A percentile compares a stretch with the other conserved stretches of the same genome.
These are phyloP conservation scores for Cryptocephalus primarius DNA, from an alignment of 2,888 invertebrate species.

Conservation along the genomic window DNA sequence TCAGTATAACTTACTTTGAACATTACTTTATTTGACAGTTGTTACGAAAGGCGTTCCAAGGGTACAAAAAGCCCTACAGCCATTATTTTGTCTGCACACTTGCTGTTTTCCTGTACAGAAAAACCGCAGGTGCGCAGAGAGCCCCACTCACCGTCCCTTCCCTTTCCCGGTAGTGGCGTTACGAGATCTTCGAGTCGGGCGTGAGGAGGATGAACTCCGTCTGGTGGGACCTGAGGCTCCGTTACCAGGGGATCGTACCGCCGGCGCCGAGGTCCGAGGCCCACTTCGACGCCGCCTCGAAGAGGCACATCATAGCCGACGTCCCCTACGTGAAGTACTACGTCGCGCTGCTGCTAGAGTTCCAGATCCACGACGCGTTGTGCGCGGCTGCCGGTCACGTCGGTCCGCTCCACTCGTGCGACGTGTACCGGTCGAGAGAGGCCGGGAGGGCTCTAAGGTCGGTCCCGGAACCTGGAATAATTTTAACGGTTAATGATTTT, in stretches of 20 bases:
- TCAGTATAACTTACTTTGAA: slow-evolving; percentile 25
- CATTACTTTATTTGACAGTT: no score
- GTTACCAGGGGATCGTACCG: slow-evolving; percentile 65
- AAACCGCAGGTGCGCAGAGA: no score
- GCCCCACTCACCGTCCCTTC: no score
- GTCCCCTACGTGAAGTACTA: slow-evolving; percentile 67
- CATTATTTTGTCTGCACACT: no score
- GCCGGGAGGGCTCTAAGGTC: slow-evolving; percentile 69
- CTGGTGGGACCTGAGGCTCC: slow-evolving; percentile 66
- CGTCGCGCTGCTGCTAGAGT: slow-evolving; percentile 70
- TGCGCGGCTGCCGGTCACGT: slow-evolving; percentile 61
- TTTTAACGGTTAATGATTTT: neutral
- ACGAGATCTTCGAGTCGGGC: slow-evolving; percentile 67
- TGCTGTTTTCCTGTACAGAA: no score
- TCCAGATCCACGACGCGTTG: slow-evolving; percentile 72
- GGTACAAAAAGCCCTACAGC: no score
- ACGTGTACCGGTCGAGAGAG: slow-evolving; percentile 67
- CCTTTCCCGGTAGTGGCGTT: slow-evolving; percentile 73
- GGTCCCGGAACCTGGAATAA: slow-evolving; percentile 10
- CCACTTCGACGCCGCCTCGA: slow-evolving; percentile 76
- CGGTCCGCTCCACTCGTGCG: slow-evolving; percentile 69
- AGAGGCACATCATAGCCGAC: slow-evolving; percentile 72
- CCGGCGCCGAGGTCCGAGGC: slow-evolving; percentile 56
- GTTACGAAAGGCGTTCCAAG: no score
- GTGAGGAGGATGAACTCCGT: slow-evolving; percentile 58